Conservation (phyloP, 2,888 invertebrate species). For the Myopa testacea region DNA sequence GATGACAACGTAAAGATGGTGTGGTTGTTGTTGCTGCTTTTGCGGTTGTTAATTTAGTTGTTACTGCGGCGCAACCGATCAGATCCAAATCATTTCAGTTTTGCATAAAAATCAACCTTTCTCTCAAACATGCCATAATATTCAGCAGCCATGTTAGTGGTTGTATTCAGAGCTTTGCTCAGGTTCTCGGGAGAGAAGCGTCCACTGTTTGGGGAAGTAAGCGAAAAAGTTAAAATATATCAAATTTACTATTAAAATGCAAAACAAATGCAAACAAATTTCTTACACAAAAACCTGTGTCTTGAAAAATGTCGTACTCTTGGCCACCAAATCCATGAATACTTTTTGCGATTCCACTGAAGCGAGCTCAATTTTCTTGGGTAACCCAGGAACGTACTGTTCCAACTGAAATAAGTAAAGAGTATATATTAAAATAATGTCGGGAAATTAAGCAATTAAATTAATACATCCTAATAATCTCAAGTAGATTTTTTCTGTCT, state of each 20-base stretch:
- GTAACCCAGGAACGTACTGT: constrained; percentile 78
- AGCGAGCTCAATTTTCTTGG: constrained; percentile 73
- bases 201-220: constrained; percentile 71
- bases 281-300: constrained; percentile 86
- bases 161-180: constrained; percentile 78
- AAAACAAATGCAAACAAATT: not conserved
- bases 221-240: not conserved
- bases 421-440: constrained; percentile 19
- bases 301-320: constrained; percentile 74
- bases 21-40: constrained; percentile 45
- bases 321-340: constrained; percentile 70
- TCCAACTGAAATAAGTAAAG: constrained; percentile 71
- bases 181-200: constrained; percentile 82
- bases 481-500: too few relatives aligned
- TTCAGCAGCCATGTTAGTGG: constrained; percentile 75
- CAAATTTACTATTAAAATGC: constrained; percentile 9
- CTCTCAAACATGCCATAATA: constrained; percentile 83
- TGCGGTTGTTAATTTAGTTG: constrained; percentile 47
- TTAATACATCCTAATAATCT: not conserved
- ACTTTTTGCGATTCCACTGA: constrained; percentile 68
- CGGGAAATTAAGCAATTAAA: not conserved
- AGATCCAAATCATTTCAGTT: constrained; percentile 74
- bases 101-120: constrained; percentile 80
- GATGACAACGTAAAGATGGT: constrained; percentile 21
- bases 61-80: constrained; percentile 39